Conservation (phyloP, 1,140 invertebrate genomes). For the Eupeodes corollae region DNA sequence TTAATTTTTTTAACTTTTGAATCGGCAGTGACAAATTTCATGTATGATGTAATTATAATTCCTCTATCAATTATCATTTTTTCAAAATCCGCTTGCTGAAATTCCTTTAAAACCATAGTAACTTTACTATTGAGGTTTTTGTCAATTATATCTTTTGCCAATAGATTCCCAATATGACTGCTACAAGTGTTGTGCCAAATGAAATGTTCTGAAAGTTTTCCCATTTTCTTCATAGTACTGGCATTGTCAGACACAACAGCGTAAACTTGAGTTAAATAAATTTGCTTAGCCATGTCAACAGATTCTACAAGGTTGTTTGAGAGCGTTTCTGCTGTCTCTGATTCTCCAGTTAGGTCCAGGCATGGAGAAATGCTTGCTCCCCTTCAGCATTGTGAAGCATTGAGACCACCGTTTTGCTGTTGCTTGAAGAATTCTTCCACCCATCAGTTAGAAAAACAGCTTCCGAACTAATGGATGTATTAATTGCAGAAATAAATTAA, state of each 20-base stretch:
- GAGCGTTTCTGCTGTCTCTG: background rate
- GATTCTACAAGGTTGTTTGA: background rate
- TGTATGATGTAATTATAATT: background rate
- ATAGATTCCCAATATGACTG: background rate
- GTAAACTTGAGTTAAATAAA: background rate
- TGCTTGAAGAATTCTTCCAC: background rate
- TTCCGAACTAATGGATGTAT: background rate
- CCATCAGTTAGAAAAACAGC: background rate
- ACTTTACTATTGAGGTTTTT: background rate
- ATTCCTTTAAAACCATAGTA: background rate
- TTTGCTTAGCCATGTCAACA: background rate
- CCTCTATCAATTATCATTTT: background rate
- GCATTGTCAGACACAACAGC: too few relatives aligned
- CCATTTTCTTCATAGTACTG: background rate
- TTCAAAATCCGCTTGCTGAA: background rate
- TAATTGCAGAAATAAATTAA: background rate
- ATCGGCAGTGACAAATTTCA: background rate
- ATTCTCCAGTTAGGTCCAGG: background rate
- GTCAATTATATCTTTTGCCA: background rate
- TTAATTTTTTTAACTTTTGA: background rate
- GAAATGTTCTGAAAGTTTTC: background rate
- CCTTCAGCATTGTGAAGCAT: background rate
- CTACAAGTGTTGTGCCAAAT: background rate
- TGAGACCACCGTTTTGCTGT: background rate
- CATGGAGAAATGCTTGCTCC: background rate